Evolutionary conservation across 2,113 vertebrate genomes (phyloP).

Genomic region (Nicator chloris): DNA sequence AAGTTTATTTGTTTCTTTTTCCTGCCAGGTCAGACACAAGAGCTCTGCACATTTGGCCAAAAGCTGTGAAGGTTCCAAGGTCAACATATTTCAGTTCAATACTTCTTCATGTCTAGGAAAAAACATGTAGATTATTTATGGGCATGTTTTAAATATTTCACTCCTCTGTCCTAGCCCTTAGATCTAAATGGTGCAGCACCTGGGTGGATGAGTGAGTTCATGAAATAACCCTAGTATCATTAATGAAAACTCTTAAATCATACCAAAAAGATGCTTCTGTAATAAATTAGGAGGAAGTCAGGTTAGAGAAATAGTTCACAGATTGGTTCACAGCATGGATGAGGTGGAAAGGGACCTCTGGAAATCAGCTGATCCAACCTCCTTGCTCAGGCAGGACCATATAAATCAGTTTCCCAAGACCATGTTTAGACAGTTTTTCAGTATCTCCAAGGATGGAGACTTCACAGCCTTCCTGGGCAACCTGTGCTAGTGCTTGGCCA

Average conservation of each 20-base stretch:
- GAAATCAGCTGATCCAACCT: neutral
- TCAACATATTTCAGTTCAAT: neutral
- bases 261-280: neutral
- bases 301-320: neutral
- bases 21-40: neutral
- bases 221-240: neutral
- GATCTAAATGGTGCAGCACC: neutral
- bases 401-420: neutral
- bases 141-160: neutral
- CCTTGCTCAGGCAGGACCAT: neutral
- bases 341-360: neutral
- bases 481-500: neutral
- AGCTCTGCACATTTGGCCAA: neutral
- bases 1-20: neutral
- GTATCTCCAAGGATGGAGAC: neutral
- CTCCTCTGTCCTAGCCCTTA: neutral
- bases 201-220: neutral
- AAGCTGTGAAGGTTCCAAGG: neutral
- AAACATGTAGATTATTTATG: neutral
- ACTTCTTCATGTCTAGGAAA: neutral
- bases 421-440: neutral
- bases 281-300: neutral
- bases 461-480: neutral
- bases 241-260: constrained; percentile 19
- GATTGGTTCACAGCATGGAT: neutral